phyloP scores from a whole-genome alignment of 2,888 invertebrate genomes.

The Cantharis flavilabris region DNA sequence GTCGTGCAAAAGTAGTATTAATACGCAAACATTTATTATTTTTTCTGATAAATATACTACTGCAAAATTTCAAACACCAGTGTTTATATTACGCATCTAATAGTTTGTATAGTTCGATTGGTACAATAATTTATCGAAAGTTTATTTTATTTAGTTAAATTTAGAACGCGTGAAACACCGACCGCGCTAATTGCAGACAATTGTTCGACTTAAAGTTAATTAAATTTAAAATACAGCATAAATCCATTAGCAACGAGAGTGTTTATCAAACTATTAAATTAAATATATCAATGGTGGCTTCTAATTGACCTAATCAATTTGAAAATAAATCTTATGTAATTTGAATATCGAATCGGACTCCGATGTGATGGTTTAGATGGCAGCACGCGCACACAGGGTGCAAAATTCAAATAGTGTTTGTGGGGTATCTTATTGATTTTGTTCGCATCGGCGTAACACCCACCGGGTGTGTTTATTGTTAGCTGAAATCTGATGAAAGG shows the following conservation, averaged over 20 bases:
- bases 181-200: neutral
- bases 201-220: neutral
- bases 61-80: neutral
- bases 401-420: neutral
- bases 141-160: neutral
- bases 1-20: neutral
- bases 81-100: neutral
- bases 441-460: conserved; percentile 1
- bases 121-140: neutral
- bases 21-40: neutral
- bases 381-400: neutral
- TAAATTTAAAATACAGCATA: neutral
- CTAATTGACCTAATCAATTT: neutral
- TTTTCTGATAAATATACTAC: neutral
- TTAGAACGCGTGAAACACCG: neutral
- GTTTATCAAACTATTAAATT: neutral
- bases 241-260: neutral
- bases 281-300: neutral
- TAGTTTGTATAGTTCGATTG: neutral
- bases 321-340: conserved; percentile 2
- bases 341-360: neutral
- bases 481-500: conserved; percentile 12
- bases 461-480: conserved; percentile 15
- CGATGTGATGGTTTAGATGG: neutral
- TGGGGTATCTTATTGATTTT: neutral